Percentiles rank a stretch among this genome's conserved stretches.
Evolutionary conservation across 2,888 invertebrate genomes (phyloP).

Genomic region (Cephus nigrinus): DNA sequence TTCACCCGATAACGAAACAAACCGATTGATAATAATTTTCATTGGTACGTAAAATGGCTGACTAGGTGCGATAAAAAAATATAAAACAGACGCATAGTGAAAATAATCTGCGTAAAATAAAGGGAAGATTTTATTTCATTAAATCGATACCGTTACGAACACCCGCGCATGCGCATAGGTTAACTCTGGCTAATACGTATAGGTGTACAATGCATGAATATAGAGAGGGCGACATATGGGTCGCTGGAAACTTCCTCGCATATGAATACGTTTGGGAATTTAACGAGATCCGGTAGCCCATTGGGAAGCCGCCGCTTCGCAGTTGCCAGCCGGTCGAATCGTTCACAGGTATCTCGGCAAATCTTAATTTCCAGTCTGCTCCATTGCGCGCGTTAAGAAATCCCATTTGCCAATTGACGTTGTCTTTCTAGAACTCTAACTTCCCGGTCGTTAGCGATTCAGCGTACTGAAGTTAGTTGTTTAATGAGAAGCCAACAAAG

Average conservation of each 20-base stretch:
- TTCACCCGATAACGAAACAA: neutral
- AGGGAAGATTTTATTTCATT: neutral
- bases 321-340: neutral
- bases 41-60: neutral
- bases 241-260: slow-evolving; percentile 31
- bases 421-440: neutral
- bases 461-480: neutral
- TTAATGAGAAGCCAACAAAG: neutral
- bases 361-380: neutral
- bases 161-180: neutral
- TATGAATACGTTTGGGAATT: slow-evolving; percentile 28
- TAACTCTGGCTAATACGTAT: neutral
- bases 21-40: neutral
- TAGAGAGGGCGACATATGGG: neutral
- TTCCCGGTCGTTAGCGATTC: neutral
- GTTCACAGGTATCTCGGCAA: neutral
- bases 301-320: neutral
- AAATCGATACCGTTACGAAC: neutral
- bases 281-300: slow-evolving; percentile 1
- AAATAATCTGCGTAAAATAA: neutral
- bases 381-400: neutral
- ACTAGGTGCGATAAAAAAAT: no score
- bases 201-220: neutral
- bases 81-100: no score
- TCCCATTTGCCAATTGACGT: neutral